Evolutionary conservation across 2,113 vertebrate genomes (phyloP).

Genomic region (Falco punctatus): DNA sequence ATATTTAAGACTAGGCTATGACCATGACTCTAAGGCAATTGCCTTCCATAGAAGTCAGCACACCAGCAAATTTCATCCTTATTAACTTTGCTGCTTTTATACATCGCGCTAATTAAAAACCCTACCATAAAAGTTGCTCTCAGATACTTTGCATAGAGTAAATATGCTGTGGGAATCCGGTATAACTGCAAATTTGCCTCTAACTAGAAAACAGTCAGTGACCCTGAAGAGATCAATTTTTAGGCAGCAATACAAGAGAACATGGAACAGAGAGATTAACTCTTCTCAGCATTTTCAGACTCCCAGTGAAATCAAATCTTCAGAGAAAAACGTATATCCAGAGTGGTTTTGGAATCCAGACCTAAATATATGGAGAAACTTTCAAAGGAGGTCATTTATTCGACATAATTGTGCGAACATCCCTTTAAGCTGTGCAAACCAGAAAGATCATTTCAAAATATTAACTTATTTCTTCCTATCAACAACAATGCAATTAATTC

Average conservation of each 20-base stretch:
- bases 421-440: conserved; percentile 47
- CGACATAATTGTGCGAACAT: conserved; percentile 63
- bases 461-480: conserved; percentile 74
- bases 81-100: conserved; percentile 52
- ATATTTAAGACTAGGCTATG: conserved; percentile 26
- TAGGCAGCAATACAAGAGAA: conserved; percentile 52
- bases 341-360: conserved; percentile 33
- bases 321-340: not conserved
- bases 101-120: conserved; percentile 70
- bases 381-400: conserved; percentile 68
- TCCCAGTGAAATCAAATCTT: conserved; percentile 22
- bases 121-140: conserved; percentile 68
- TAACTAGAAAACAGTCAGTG: conserved; percentile 45
- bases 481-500: conserved; percentile 79
- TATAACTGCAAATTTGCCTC: conserved; percentile 30
- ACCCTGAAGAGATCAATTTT: conserved; percentile 60
- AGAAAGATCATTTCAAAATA: conserved; percentile 70
- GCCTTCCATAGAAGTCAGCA: conserved; percentile 51
- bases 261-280: conserved; percentile 48
- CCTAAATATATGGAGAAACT: conserved; percentile 39
- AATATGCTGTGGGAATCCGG: conserved; percentile 50
- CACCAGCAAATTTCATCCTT: conserved; percentile 62
- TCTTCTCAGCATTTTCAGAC: conserved; percentile 28
- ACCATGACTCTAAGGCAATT: conserved; percentile 38
- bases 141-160: conserved; percentile 61